Base-by-base conservation (phyloP, 2,113 vertebrate species). In the Actenoides lindsayi region DNA sequence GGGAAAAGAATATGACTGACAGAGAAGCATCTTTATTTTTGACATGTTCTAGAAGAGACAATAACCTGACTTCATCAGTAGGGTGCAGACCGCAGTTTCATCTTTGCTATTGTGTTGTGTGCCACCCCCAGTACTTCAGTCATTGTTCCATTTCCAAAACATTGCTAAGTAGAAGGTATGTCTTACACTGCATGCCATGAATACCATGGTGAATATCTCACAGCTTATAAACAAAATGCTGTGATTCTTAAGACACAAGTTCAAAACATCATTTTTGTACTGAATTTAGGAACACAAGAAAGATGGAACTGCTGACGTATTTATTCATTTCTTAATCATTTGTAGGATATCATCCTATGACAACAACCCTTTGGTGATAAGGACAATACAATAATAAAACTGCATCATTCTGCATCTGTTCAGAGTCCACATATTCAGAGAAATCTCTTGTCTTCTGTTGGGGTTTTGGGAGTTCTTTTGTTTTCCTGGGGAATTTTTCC, bases 41-140 rank as follows among this genome's bases (percentile, higher is more conserved):
- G 23, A 9, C 44, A 30, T 24, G 4, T 6, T 56, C 30, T 35
- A 53, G 35, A 57, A 15, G 42, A 50, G n/a, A 48, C 5, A 13
- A 33, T 2, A 57, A 6, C 28, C 31, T 84, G 69, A 53, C 31
- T 35, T 89, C 41, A 56, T 51, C 50, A 87, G 13, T 13, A 4
- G 5, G 5, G 13, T 81, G 41, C 9, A 84, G 64, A 42, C 13
- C 51, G 28, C 39, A 80, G 16, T 14, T 71, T 80, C 30, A 25
- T 64, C 31, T 59, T 73, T 59, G 57, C 41, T n/a, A 7, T 12
- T 78, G 10, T 5, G 1, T 5, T 74, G 10, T 1, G 0, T 27
- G 18, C 27, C 28, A 56, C 46, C 10, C 23, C 51, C 28, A 31
- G 21, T n/a, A 24, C 48, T 74, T 35, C 59, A 53, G 50, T 23